These are phyloP conservation scores for Lasiurus borealis DNA, from an alignment of 2,113 vertebrate genomes.

Conservation along the genomic window DNA sequence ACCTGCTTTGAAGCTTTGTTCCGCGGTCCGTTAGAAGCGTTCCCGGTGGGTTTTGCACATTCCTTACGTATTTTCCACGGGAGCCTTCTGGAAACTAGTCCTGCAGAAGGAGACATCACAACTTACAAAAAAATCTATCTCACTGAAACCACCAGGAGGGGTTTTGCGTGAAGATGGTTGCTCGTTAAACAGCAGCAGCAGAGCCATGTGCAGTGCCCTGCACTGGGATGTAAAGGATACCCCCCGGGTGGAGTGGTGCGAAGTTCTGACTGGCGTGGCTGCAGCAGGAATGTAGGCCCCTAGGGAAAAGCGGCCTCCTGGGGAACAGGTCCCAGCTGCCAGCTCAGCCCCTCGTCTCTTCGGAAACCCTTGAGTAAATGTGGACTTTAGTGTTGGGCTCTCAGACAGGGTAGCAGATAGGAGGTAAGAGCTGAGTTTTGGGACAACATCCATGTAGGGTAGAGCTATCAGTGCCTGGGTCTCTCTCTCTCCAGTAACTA, in stretches of 20 bases:
- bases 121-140: conserved; percentile 35
- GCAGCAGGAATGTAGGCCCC: conserved; percentile 33
- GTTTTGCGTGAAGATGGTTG: background rate
- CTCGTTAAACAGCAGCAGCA: background rate
- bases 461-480: background rate
- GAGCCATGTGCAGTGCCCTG: background rate
- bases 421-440: conserved; percentile 12
- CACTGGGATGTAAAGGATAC: background rate
- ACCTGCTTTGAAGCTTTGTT: conserved; percentile 86
- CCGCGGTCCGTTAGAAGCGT: conserved; percentile 74
- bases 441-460: background rate
- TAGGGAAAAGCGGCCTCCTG: conserved; percentile 58
- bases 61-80: conserved; percentile 62
- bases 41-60: conserved; percentile 67
- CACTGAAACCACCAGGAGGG: background rate
- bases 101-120: background rate
- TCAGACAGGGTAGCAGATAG: background rate
- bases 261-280: background rate
- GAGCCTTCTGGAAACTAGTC: conserved; percentile 72
- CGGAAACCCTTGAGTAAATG: background rate
- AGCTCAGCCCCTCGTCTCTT: background rate
- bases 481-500: conserved; percentile 75
- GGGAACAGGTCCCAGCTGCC: background rate
- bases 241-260: rapidly evolving
- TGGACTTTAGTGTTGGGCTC: rapidly evolving